phyloP scores from a whole-genome alignment of 2,888 invertebrate species.

The Pseudeuparius sepicola region DNA sequence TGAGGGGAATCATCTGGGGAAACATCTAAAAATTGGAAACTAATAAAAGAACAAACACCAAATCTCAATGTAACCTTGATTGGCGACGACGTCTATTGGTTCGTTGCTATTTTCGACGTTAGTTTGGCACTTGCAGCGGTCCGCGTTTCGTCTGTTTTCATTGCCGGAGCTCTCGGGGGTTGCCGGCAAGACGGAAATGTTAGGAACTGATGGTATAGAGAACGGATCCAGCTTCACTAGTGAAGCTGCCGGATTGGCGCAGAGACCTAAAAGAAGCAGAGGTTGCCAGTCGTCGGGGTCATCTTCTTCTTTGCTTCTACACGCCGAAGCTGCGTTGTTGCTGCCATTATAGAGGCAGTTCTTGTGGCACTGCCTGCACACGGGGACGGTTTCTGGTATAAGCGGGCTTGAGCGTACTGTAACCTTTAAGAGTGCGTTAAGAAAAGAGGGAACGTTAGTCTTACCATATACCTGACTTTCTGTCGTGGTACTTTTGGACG shows the following conservation, averaged over 20 bases:
- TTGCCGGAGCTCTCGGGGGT: no score
- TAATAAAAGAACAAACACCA: no score
- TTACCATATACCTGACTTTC: constrained; percentile 78
- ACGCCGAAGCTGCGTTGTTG: constrained; percentile 18
- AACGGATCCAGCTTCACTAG: constrained; percentile 49
- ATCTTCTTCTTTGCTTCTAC: constrained; percentile 23
- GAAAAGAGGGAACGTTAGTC: no score
- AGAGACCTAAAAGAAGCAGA: constrained; percentile 52
- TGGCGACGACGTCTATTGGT: no score
- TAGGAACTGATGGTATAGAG: constrained; percentile 27
- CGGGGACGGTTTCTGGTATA: constrained; percentile 59
- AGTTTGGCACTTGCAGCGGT: constrained; percentile 4
- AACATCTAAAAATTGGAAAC: constrained; percentile 46
- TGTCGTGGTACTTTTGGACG: constrained; percentile 65
- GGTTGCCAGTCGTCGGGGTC: constrained; percentile 53
- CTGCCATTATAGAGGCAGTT: constrained; percentile 46
- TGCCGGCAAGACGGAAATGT: constrained; percentile 28
- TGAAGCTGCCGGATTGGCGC: constrained; percentile 52
- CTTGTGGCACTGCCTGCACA: constrained; percentile 70
- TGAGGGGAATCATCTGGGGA: constrained; percentile 61
- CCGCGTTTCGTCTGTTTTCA: no score
- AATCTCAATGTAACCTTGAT: no score
- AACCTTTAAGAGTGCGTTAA: constrained; percentile 47
- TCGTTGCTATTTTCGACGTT: constrained; percentile 35
- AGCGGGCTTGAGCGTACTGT: constrained; percentile 68